Percentiles rank a stretch among this genome's conserved stretches.
phyloP scores from a whole-genome alignment of 2,113 vertebrate genomes.

The Ceyx cyanopectus region DNA sequence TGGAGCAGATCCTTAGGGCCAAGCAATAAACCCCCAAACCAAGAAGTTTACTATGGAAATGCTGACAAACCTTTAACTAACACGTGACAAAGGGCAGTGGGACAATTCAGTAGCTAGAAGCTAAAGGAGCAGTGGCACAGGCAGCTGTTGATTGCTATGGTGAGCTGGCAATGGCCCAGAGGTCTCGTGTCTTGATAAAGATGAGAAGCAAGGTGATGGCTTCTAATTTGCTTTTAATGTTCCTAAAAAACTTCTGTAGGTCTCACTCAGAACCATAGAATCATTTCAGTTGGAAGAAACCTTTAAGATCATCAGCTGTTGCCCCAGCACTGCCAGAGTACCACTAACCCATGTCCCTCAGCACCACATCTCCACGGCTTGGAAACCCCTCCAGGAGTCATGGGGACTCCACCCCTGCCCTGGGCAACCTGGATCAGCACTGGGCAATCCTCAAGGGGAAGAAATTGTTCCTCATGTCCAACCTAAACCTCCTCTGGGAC shows the following conservation, averaged over 20 bases:
- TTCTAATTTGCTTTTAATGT: not conserved
- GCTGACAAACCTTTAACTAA: not conserved
- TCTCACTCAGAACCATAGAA: not conserved
- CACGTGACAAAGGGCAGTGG: fast-evolving
- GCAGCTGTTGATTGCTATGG: not conserved
- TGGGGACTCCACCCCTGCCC: too few relatives aligned
- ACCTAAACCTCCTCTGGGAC: too few relatives aligned
- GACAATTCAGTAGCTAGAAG: not conserved
- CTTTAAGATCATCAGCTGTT: too few relatives aligned
- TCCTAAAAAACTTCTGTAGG: not conserved
- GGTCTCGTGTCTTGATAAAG: not conserved
- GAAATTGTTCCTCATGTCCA: too few relatives aligned
- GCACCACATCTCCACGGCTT: not conserved
- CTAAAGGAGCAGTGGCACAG: not conserved
- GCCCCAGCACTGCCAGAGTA: too few relatives aligned
- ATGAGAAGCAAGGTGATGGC: not conserved
- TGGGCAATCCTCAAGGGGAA: too few relatives aligned
- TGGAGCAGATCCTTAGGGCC: not conserved
- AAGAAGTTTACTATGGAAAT: not conserved
- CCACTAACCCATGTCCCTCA: too few relatives aligned
- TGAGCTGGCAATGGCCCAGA: not conserved
- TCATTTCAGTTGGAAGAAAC: not conserved
- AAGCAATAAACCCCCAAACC: not conserved
- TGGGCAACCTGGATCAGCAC: too few relatives aligned
- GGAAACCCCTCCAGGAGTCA: not conserved